Evolutionary conservation across 2,797 vertebrate species (phyloP), one percentile per base, ranked within the genome.

Genomic region (Amazona finschi): DNA sequence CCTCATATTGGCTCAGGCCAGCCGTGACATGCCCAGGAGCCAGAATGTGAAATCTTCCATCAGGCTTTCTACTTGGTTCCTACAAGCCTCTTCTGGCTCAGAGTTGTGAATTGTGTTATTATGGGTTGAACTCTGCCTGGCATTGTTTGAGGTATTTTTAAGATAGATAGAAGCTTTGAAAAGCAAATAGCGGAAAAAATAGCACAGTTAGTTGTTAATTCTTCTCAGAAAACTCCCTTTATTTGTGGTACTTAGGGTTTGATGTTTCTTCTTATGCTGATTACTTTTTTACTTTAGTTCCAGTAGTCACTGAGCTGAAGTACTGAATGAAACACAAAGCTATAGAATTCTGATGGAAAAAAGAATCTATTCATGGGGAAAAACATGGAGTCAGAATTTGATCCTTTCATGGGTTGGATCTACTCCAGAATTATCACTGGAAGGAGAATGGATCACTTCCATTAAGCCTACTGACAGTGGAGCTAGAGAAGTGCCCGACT

Each of bases 11-110:
- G 21, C 46, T 19, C 2, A 85, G 41, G 16, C 52, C 60, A 57
- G 18, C 31, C 77, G 27, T 31, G 28, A 41, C 43, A 19, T 61
- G 46, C 44, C 19, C 62, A 78, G 81, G n/a, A 70, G 41, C 19
- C 27, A 75, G 58, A n/a, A 83, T 43, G 33, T 69, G 46, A 95
- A 80, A 69, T 78, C 49, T 87, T 85, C 55, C 19, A 70, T 47
- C 50, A 92, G 33, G 13, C 61, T 94, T 93, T 78, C 39, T 41
- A 87, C 87, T 81, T 81, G 83, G 72, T n/a, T 89, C 12, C 2
- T 69, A 15, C 8, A 77, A 78, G 6, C 9, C 8, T 91, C 24
- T 62, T 86, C 33, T 81, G 78, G 28, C 38, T 80, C 69, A 25
- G 28, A 77, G 9, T 1, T 60, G 12, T 60, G 52, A 39, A 67